These are phyloP conservation scores for Trididemnum clinides DNA, from an alignment of 23 tunicate genomes.

Conservation along the genomic window DNA sequence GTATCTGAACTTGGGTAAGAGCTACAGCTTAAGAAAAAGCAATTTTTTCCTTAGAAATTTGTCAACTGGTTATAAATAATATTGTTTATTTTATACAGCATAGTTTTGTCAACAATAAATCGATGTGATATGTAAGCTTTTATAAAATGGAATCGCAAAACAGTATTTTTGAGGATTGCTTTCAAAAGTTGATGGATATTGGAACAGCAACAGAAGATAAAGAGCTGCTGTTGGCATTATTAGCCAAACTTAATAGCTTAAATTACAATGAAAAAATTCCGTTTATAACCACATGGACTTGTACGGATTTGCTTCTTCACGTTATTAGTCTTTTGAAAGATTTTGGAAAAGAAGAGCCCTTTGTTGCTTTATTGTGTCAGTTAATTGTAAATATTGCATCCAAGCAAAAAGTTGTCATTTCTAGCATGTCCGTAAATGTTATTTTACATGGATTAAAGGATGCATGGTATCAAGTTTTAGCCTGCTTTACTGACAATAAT, in stretches of 20 bases:
- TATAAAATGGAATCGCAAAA: slow-evolving; percentile 29
- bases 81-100: no score
- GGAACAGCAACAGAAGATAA: not conserved
- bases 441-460: slow-evolving; percentile 54
- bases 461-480: slow-evolving; percentile 30
- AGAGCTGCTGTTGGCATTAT: not conserved
- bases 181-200: not conserved
- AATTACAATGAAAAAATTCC: slow-evolving; percentile 45
- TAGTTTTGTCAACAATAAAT: no score
- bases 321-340: slow-evolving; percentile 24
- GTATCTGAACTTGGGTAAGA: no score
- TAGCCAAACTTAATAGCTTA: slow-evolving; percentile 30
- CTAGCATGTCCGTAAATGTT: slow-evolving; percentile 58
- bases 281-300: slow-evolving; percentile 63
- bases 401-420: slow-evolving; percentile 54
- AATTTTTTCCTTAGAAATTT: no score
- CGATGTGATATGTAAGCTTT: no score
- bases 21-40: no score
- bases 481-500: not conserved
- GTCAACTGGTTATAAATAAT: no score
- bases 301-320: slow-evolving; percentile 55
- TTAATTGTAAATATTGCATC: slow-evolving; percentile 53
- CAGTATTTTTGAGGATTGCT: slow-evolving; percentile 1
- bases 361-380: slow-evolving; percentile 1
- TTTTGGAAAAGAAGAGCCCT: slow-evolving; percentile 22